phyloP scores from a whole-genome alignment of 2,888 invertebrate species.

The Dynastes hyllus region DNA sequence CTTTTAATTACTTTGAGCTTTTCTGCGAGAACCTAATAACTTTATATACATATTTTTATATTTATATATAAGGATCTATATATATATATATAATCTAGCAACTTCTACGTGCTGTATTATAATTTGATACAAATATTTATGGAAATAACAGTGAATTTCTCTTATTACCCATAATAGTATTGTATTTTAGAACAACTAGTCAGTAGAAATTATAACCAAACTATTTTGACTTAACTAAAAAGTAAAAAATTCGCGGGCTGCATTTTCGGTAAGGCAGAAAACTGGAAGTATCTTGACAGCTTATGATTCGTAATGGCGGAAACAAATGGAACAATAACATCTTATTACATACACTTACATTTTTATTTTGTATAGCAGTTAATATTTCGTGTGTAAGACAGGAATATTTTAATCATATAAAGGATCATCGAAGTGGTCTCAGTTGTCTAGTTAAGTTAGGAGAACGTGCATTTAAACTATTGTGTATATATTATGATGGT shows the following conservation, averaged over 20 bases:
- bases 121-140: no score
- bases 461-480: conserved; percentile 62
- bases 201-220: no score
- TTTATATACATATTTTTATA: no score
- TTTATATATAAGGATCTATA: no score
- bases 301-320: conserved; percentile 68
- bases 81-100: no score
- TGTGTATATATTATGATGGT: conserved; percentile 59
- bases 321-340: conserved; percentile 71
- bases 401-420: conserved; percentile 49
- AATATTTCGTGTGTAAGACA: conserved; percentile 55
- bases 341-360: conserved; percentile 64
- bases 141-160: no score
- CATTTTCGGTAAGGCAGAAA: conserved; percentile 21
- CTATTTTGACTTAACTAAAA: neutral
- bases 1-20: no score
- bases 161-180: no score
- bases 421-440: conserved; percentile 58
- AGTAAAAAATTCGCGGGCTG: conserved; percentile 38
- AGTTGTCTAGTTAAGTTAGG: conserved; percentile 56
- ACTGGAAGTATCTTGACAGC: conserved; percentile 49
- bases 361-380: conserved; percentile 63
- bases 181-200: no score
- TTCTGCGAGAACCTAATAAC: no score
- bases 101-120: no score